Base-by-base conservation (phyloP, 2,797 vertebrate genomes). In the Lindbergichthys nudifrons region DNA sequence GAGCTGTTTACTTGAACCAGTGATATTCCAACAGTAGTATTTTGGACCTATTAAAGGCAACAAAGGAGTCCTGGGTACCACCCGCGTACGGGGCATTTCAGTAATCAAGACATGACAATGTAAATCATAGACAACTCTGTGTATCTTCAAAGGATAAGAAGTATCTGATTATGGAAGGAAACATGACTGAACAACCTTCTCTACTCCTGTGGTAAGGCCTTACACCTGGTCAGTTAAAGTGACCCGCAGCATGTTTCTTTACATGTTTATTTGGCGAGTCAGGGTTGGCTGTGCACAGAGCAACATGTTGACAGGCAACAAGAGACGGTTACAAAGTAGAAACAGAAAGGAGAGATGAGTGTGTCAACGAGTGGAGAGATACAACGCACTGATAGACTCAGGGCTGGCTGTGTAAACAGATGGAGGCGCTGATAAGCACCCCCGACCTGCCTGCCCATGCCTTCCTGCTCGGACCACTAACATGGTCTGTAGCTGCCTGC, bases 321-420 rank as follows among this genome's bases (percentile, higher is more conserved):
- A 73, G 76, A 51, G 52, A 78, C 23, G 65, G 68, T 85, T 82
- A 88, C 91, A 91, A 81, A 88, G 87, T 85, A 74, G 63, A 2
- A 51, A 45, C 56, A 77, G 87, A 90, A 83, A 90, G 80, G 62
- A 86, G 81, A 77, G 80, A 86, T 46, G 75, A 87, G 83, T 69
- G 84, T 88, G 73, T 89, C 89, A 89, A 36, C 32, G 6, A 70
- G 75, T 61, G 70, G 52, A 81, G 70, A 90, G 91, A 92, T 90
- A 70, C 80, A 70, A 79, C 15, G 1, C 65, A 30, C 60, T 62
- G 91, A 93, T 90, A 88, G 74, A 80, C 83, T 79, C 59, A 57
- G 54, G 58, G 65, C 59, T 82, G 79, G 76, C 77, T 91, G 79
- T 88, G 86, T 91, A 90, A 92, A 91, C 90, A 92, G 87, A 92